phyloP scores from a whole-genome alignment of 64 coral and sea anemone species.

The Dendrophyllia cribrosa region DNA sequence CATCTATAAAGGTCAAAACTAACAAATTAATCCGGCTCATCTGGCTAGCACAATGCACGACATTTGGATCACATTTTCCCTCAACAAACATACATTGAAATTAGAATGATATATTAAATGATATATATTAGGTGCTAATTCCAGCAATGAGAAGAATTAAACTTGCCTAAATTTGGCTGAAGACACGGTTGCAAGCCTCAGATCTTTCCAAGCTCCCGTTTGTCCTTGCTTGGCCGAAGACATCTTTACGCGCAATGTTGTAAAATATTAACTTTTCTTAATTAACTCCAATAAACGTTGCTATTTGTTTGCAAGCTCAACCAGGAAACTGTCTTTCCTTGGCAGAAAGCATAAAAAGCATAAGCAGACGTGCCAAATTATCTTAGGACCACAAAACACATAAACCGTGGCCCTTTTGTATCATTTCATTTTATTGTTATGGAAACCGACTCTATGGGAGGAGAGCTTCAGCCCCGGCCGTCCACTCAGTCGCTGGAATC shows the following conservation, averaged over 20 bases:
- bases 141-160: background rate
- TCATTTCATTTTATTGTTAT: conserved; percentile 30
- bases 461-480: background rate
- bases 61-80: no score
- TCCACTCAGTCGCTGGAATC: background rate
- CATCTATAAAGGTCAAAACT: background rate
- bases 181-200: conserved; percentile 47
- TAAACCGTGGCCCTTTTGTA: conserved; percentile 3
- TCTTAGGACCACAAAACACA: background rate
- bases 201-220: conserved; percentile 71
- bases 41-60: no score
- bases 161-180: conserved; percentile 90
- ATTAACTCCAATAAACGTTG: background rate
- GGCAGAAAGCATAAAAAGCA: background rate
- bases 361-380: conserved; percentile 14
- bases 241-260: background rate
- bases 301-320: conserved; percentile 35
- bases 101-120: no score
- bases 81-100: no score
- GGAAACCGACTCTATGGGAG: background rate
- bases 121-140: no score
- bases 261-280: background rate
- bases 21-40: background rate
- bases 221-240: background rate
- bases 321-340: background rate